These are phyloP conservation scores for Felis chaus DNA, from an alignment of 2,113 vertebrate species.

Conservation along the genomic window DNA sequence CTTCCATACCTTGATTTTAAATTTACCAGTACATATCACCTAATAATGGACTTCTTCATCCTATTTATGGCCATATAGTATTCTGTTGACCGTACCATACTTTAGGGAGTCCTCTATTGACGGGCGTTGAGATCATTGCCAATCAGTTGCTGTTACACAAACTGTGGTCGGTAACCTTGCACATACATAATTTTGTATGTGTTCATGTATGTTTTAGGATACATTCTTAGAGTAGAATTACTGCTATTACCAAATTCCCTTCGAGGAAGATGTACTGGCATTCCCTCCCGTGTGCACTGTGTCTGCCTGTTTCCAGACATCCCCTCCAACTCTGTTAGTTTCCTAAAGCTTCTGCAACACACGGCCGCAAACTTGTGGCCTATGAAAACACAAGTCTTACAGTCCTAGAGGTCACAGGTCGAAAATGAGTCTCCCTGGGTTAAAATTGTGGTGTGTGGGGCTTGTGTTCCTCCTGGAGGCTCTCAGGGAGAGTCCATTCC, in stretches of 20 bases:
- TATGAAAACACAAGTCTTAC: not conserved
- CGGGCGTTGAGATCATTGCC: not conserved
- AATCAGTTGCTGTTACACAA: not conserved
- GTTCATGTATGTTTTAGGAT: not conserved
- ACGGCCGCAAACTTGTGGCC: not conserved
- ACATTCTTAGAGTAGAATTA: slow-evolving; percentile 25
- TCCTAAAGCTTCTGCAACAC: not conserved
- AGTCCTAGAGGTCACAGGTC: not conserved
- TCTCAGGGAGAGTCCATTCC: not conserved
- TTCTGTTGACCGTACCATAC: not conserved
- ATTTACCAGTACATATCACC: not conserved
- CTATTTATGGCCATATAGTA: not conserved
- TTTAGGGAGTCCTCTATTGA: not conserved
- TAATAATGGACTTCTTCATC: not conserved
- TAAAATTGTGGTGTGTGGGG: not conserved
- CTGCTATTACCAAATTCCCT: not conserved
- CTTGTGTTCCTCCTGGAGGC: not conserved
- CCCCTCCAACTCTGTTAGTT: not conserved
- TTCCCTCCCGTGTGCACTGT: not conserved
- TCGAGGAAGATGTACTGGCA: not conserved
- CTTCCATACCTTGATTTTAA: not conserved
- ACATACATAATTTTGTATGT: not conserved
- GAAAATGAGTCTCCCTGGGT: not conserved
- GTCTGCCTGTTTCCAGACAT: not conserved
- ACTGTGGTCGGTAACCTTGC: not conserved